These are phyloP conservation scores for Eutolmus rufibarbis DNA, from an alignment of 2,888 invertebrate species.

Conservation along the genomic window DNA sequence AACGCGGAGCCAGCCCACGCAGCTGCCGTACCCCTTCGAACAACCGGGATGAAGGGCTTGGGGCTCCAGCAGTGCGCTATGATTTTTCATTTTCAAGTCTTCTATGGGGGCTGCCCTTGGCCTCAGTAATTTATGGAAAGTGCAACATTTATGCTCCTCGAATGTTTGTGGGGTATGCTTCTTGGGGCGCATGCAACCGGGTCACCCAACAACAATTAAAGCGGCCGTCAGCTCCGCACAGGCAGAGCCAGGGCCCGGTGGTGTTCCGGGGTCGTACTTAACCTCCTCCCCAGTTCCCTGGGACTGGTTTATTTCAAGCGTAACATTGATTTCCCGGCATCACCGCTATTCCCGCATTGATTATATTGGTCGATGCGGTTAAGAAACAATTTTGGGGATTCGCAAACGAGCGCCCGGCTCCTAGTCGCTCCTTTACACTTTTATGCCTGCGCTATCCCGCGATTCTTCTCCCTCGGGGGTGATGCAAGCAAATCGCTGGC, in stretches of 20 bases:
- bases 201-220: background rate
- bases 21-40: background rate
- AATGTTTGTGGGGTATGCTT: constrained; percentile 27
- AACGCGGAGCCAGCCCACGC: background rate
- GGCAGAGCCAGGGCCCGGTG: background rate
- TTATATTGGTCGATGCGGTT: constrained; percentile 35
- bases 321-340: background rate
- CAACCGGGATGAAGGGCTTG: background rate
- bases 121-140: constrained; percentile 46
- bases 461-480: background rate
- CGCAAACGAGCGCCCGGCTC: background rate
- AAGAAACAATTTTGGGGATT: constrained; percentile 19
- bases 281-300: background rate
- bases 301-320: background rate
- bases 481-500: background rate
- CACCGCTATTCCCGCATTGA: background rate
- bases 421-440: background rate
- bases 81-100: constrained; percentile 35
- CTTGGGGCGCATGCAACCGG: constrained; percentile 18
- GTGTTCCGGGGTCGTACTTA: background rate
- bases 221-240: background rate
- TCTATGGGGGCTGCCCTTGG: constrained; percentile 41
- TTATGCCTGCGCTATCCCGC: background rate
- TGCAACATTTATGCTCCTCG: constrained; percentile 36
- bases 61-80: background rate